Conservation (phyloP, 2,113 vertebrate species). For the Alligator mississippiensis region DNA sequence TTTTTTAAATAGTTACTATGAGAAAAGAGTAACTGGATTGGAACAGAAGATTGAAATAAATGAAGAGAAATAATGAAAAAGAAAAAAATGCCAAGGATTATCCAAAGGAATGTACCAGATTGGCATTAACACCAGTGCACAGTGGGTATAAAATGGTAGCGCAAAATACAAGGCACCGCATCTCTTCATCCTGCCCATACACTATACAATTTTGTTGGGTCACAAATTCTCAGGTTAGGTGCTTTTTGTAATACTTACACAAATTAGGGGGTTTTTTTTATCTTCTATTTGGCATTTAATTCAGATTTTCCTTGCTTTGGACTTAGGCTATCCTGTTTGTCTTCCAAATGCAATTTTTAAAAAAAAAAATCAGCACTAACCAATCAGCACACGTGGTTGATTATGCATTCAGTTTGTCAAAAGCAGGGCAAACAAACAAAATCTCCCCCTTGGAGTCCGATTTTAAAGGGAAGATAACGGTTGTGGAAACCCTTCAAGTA, state of each 20-base stretch:
- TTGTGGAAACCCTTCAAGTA: conserved; percentile 31
- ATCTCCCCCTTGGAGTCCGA: not conserved
- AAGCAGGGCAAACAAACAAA: conserved; percentile 19
- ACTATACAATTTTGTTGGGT: not conserved
- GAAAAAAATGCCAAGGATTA: not conserved
- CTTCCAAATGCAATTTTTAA: not conserved
- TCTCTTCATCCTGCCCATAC: not conserved
- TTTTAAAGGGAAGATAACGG: not conserved
- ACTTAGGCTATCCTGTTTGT: not conserved
- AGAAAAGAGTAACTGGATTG: not conserved
- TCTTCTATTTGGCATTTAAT: not conserved
- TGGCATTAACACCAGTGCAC: not conserved
- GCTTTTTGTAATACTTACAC: not conserved
- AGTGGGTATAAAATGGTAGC: not conserved
- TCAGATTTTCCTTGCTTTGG: not conserved
- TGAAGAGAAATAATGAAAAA: not conserved
- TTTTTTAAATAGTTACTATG: not conserved
- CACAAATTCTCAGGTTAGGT: too few species aligned
- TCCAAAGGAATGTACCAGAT: not conserved
- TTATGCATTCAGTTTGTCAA: not conserved
- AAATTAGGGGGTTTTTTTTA: not conserved
- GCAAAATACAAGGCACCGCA: not conserved
- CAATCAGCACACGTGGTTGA: not conserved
- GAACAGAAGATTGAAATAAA: not conserved
- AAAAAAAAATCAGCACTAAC: not conserved